A percentile compares a stretch with the other conserved stretches of the same genome.
phyloP scores from a whole-genome alignment of 2,888 invertebrate species.

The Drosophila imparisetae region DNA sequence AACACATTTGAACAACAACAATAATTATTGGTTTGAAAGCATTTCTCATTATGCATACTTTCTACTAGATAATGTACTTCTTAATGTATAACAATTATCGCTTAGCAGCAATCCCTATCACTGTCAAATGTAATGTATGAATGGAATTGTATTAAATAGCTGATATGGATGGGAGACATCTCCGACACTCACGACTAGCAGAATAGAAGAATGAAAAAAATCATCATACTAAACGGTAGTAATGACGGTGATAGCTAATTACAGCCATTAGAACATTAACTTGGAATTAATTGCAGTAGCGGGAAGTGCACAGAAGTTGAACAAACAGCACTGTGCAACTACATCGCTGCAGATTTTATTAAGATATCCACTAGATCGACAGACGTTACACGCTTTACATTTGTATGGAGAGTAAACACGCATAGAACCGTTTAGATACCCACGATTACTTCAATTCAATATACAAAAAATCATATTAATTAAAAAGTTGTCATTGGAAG shows the following conservation, averaged over 20 bases:
- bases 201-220: background rate
- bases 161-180: background rate
- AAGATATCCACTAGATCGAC: slow-evolving; percentile 8
- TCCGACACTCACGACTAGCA: background rate
- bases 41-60: slow-evolving; percentile 7
- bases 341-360: slow-evolving; percentile 22
- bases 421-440: slow-evolving; percentile 9
- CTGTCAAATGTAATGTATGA: slow-evolving; percentile 3
- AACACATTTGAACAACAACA: background rate
- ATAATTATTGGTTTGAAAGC: slow-evolving; percentile 3
- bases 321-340: slow-evolving; percentile 11
- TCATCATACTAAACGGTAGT: background rate
- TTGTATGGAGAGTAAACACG: background rate
- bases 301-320: background rate
- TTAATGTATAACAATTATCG: background rate
- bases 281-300: slow-evolving; percentile 8
- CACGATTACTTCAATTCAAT: background rate
- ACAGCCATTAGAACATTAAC: slow-evolving; percentile 16
- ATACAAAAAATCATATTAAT: background rate
- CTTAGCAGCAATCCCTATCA: slow-evolving; percentile 3
- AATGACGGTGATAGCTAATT: slow-evolving; percentile 5
- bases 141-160: background rate
- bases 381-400: slow-evolving; percentile 20
- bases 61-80: background rate
- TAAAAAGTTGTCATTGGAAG: background rate